These are phyloP conservation scores for Chamaedrilus cognettii DNA, from an alignment of 2,888 invertebrate species.

Conservation along the genomic window DNA sequence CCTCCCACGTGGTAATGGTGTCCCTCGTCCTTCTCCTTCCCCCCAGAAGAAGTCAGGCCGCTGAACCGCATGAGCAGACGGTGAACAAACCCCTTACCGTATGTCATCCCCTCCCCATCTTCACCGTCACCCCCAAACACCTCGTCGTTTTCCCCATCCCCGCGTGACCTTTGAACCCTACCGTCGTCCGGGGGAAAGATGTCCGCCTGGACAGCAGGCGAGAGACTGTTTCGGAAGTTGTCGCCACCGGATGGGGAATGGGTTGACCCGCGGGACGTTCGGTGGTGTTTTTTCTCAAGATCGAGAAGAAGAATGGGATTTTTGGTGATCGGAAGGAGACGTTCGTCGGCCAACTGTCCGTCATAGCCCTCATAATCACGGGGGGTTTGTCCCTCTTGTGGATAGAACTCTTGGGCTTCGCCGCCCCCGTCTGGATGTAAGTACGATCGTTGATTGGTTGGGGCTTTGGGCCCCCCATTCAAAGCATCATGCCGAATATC, in stretches of 20 bases:
- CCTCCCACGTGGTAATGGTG: no score
- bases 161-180: neutral
- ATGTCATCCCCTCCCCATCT: conserved; percentile 10
- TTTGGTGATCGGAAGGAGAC: conserved; percentile 16
- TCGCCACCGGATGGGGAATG: neutral
- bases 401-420: no score
- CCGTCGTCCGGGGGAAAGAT: neutral
- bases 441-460: no score
- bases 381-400: no score
- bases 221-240: neutral
- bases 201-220: neutral
- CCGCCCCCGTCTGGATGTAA: neutral
- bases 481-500: neutral
- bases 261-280: neutral
- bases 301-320: conserved; percentile 16
- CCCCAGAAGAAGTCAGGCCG: conserved; percentile 7
- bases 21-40: conserved; percentile 5
- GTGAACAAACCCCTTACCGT: conserved; percentile 19
- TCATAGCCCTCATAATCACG: neutral
- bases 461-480: neutral
- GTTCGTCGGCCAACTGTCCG: conserved; percentile 8
- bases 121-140: conserved; percentile 12
- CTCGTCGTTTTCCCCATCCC: conserved; percentile 1
- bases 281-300: conserved; percentile 5
- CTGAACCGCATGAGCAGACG: conserved; percentile 6